A percentile compares a stretch with the other conserved stretches of the same genome.
Conservation (phyloP, 2,113 vertebrate species). For the Indri indri region DNA sequence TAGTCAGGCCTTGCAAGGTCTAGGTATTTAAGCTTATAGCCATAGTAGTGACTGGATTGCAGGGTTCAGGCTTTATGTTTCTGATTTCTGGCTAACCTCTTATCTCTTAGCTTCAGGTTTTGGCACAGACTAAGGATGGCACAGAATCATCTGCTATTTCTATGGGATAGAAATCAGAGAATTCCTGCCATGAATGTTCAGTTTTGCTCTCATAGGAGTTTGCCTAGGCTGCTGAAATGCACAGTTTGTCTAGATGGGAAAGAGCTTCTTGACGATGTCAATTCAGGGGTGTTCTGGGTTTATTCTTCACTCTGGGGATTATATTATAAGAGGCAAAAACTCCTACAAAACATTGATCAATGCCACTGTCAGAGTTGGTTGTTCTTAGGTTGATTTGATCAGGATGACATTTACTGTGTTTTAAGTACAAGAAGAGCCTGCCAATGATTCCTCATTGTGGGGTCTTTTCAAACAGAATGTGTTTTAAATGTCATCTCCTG, state of each 20-base stretch:
- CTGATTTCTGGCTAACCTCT: conserved; percentile 43
- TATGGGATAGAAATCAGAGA: background rate
- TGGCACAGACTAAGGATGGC: conserved; percentile 37
- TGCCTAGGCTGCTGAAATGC: background rate
- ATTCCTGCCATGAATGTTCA: conserved; percentile 17
- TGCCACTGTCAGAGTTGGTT: background rate
- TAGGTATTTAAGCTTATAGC: conserved; percentile 10
- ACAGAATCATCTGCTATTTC: conserved; percentile 42
- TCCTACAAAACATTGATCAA: background rate
- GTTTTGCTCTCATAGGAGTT: background rate
- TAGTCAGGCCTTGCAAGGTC: background rate
- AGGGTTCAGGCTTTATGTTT: background rate
- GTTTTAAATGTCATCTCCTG: background rate
- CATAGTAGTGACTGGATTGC: background rate
- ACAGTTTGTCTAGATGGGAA: background rate
- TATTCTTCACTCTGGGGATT: background rate
- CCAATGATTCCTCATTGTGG: background rate
- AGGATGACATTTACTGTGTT: conserved; percentile 14
- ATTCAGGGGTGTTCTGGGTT: conserved; percentile 6
- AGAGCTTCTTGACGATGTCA: background rate
- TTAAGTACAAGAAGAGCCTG: background rate
- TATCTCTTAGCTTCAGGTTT: conserved; percentile 64
- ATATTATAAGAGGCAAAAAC: background rate
- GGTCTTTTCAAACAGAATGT: background rate
- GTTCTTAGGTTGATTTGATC: background rate